Base-by-base conservation (phyloP, 2,113 vertebrate genomes). In the Octodon degus region DNA sequence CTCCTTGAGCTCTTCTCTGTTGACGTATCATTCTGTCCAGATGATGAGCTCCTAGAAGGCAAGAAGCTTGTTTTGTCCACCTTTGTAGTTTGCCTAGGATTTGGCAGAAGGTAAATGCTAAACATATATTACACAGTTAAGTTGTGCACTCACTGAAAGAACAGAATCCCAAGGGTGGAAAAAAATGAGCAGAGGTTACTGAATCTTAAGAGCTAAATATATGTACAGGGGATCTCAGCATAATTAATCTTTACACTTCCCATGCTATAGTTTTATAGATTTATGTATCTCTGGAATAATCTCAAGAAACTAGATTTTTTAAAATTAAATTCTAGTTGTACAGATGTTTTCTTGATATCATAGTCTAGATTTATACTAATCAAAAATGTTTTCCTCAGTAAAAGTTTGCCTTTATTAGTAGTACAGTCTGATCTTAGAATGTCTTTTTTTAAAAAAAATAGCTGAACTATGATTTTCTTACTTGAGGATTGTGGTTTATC, bases 201-300 rank as follows among this genome's bases (percentile, higher is more conserved):
- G 77, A 65, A 7, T 40, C 96, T 79, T 89, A 19, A 94, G 83
- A 93, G 80, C 32, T 34, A 67, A 55, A 19, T 76, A 72, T 27
- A 86, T 47, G 34, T 7, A 10, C 34, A 22, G 1, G 1, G 7
- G 17, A 25, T 79, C 67, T 63, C 19, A 19, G 55, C 82, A 67
- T 58, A 72, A 62, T 81, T 32, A 17, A 5, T 47, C 17, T 83
- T 32, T 89, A 89, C 10, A 88, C 65, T 74, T 86, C 60, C 50
- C 55, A 58, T 12, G 34, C 34, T 95, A 5, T 5, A 19, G 0
- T 72, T 90, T 76, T 50, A 77, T 4, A 62, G 50, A 40, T 84
- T 93, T 90, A 87, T 14, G 67, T 16, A 79, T 92, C 70, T 96
- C 68, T 90, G 55, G 47, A 95, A 79, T 76, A 82, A 86, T 22